Percentiles rank a stretch among this genome's conserved stretches.
Evolutionary conservation across 2,797 vertebrate species (phyloP).

Genomic region (Myotis pilosus): DNA sequence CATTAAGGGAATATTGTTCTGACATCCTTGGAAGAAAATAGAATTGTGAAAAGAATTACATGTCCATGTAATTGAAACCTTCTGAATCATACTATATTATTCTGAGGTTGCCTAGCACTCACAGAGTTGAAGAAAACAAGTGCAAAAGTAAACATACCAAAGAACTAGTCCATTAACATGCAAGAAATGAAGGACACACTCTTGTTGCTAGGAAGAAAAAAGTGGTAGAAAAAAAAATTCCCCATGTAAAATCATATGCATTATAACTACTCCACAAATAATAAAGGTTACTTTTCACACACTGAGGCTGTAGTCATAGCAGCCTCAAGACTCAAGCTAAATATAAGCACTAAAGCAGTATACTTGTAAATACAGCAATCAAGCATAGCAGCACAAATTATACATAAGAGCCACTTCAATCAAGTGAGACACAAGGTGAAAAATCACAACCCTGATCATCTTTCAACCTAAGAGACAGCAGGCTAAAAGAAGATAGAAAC

Average conservation of each 20-base stretch:
- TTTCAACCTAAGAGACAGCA: conserved; percentile 47
- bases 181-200: background rate
- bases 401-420: conserved; percentile 65
- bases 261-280: conserved; percentile 48
- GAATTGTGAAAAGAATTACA: background rate
- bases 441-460: conserved; percentile 50
- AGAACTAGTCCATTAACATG: background rate
- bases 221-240: conserved; percentile 3
- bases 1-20: background rate
- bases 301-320: background rate
- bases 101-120: background rate
- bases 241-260: background rate
- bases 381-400: conserved; percentile 64
- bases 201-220: background rate
- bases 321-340: conserved; percentile 19
- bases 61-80: background rate
- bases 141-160: background rate
- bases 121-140: background rate
- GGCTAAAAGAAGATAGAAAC: conserved; percentile 46
- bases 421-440: conserved; percentile 55
- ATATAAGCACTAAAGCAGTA: conserved; percentile 53
- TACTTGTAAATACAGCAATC: conserved; percentile 60
- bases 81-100: background rate
- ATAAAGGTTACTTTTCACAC: conserved; percentile 39
- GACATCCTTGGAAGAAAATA: background rate